Evolutionary conservation across 2,888 invertebrate species (phyloP), one percentile per base, ranked within the genome.

Genomic region (Catocala nupta): DNA sequence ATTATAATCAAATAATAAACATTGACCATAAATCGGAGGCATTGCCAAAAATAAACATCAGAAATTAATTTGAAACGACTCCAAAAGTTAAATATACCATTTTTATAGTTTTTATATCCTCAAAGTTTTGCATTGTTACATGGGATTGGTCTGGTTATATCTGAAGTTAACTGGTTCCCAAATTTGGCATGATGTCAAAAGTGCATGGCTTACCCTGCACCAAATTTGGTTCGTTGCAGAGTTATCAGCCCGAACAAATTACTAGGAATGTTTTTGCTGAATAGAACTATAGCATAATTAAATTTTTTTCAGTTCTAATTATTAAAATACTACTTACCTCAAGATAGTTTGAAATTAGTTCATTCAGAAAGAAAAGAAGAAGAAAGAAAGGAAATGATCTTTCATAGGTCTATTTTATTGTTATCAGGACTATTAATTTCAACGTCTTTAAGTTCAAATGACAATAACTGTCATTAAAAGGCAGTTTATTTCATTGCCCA

Each of bases 111-210:
- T 77, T 74, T 73, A 69, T 57, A 57, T 65, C 45, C 59, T 64
- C 68, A 71, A 77, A 78, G 70, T 80, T 78, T 76, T 74, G 61
- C 67, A 70, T 75, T 74, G 74, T 75, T 65, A 71, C 75, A 71
- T 71, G 79, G 73, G 75, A 76, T 75, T 77, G 78, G 79, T 81
- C 80, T 77, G 76, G 78, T 79, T 82, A 75, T 68, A 80, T 77
- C 70, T 70, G 75, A 81, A 84, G 85, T 84, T 81, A 86, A 85
- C 84, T 79, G 83, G 81, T 82, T 78, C 67, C 63, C 68, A 63
- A 81, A 85, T 73, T 86, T 88, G 88, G 88, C 88, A 76, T 67
- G 64, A 73, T 76, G 80, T 81, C 88, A 88, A 86, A 80, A 84
- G 82, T 82, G 78, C 78, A 68, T 61, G 69, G 75, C 64, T 69